Evolutionary conservation across 2,888 invertebrate species (phyloP), one percentile per base, ranked within the genome.

Genomic region (Eristalinus aeneus): DNA sequence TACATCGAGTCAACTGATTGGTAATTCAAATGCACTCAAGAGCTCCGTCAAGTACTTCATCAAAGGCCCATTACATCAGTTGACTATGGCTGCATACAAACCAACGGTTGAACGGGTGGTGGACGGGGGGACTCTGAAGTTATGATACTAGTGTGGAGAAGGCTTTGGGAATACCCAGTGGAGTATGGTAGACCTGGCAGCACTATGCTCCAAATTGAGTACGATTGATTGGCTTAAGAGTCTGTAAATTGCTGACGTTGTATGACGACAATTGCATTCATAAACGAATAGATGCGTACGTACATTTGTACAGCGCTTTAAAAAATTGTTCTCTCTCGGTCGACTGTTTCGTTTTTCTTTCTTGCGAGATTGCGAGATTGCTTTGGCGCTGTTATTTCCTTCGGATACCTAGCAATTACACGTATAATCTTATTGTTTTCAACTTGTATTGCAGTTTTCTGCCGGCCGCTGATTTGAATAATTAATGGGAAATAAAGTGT

Each of bases 11-110:
- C 77, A 86, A 86, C 65, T 61, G 39, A 39, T 27, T 36, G 76
- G 46, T 39, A 31, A 77, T 73, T 85, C 76, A 69, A 85, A 85
- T 80, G 84, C 84, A 85, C 64, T 85, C 71, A 77, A 85, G 72
- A 73, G 81, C 73, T 76, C 60, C 76, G 75, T 81, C 85, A 77
- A 81, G 81, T 61, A 64, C 85, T 76, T 76, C 85, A 85, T 85
- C 84, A 84, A 75, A 79, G 79, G 61, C 61, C 61, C 75, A 80
- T 84, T 84, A 84, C 84, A 84, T 71, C 73, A 80, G 69, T 61
- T 80, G 80, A 69, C 76, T 63, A 69, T 36, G 72, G 76, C 61
- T 72, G 80, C 75, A 77, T 85, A 85, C 73, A 68, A 73, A 79
- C n/a, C n/a, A n/a, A n/a, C n/a, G n/a, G n/a, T n/a, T n/a, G n/a